A percentile compares a stretch with the other conserved stretches of the same genome.
Evolutionary conservation across 2,888 invertebrate species (phyloP).

Genomic region (Xanthorhoe designata): DNA sequence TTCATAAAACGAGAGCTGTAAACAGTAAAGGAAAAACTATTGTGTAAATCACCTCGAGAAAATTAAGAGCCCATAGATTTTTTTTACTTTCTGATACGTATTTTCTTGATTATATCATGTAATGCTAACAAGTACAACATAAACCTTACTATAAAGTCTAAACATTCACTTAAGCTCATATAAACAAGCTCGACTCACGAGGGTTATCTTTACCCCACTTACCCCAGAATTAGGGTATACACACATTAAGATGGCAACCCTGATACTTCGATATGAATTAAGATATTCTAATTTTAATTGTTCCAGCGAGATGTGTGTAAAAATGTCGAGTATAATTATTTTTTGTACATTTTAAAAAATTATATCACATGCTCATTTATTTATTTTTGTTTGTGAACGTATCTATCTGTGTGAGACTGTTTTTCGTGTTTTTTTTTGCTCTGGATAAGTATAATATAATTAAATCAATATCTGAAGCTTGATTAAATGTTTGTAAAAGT

Average conservation of each 20-base stretch:
- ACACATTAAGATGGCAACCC: constrained; percentile 84
- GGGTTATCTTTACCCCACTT: constrained; percentile 71
- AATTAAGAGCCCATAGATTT: too few relatives aligned
- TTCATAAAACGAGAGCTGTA: too few relatives aligned
- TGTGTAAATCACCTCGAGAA: too few relatives aligned
- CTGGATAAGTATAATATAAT: too few relatives aligned
- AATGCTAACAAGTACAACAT: constrained; percentile 2
- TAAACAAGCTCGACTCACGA: constrained; percentile 76
- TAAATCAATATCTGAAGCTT: too few relatives aligned
- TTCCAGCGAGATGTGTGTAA: constrained; percentile 49
- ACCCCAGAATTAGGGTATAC: constrained; percentile 82
- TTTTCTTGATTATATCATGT: neutral
- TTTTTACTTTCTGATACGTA: too few relatives aligned
- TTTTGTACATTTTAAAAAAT: constrained; percentile 4
- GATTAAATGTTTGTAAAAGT: too few relatives aligned
- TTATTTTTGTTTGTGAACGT: neutral
- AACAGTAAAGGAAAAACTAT: too few relatives aligned
- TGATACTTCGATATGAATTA: constrained; percentile 88
- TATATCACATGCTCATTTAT: neutral
- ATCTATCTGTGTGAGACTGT: too few relatives aligned
- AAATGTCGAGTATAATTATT: constrained; percentile 31
- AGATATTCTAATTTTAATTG: constrained; percentile 90
- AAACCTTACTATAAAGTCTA: constrained; percentile 38
- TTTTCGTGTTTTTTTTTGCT: too few relatives aligned
- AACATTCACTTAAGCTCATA: constrained; percentile 79